These are phyloP conservation scores for Stenichneumon culpator DNA, from an alignment of 2,888 invertebrate genomes.

Conservation along the genomic window DNA sequence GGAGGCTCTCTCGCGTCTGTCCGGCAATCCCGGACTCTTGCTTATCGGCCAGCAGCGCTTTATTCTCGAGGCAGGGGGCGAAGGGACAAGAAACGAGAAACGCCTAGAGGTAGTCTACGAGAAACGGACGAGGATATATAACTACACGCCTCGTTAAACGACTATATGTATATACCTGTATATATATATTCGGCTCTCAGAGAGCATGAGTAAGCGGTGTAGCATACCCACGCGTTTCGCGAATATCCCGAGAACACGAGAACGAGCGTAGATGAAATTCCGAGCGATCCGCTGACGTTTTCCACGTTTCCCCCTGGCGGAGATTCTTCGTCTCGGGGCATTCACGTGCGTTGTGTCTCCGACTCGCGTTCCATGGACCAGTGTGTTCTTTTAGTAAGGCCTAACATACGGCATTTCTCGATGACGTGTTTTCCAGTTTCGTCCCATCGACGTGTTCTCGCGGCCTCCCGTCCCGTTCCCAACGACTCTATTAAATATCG, in stretches of 20 bases:
- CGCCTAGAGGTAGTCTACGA: constrained; percentile 34
- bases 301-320: constrained; percentile 43
- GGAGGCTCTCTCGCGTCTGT: constrained; percentile 11
- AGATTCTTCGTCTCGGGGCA: constrained; percentile 15
- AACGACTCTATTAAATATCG: not conserved
- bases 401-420: constrained; percentile 58
- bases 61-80: not conserved
- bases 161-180: not conserved
- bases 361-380: constrained; percentile 10
- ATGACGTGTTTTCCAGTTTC: constrained; percentile 51
- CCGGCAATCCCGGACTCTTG: constrained; percentile 51
- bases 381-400: constrained; percentile 46
- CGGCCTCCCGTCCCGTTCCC: not conserved
- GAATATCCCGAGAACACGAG: constrained; percentile 57
- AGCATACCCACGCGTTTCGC: constrained; percentile 65
- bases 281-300: constrained; percentile 57
- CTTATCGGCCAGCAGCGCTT: constrained; percentile 35
- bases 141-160: constrained; percentile 2
- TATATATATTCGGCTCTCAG: constrained; percentile 37
- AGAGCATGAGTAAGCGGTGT: constrained; percentile 63
- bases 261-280: constrained; percentile 62
- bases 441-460: not conserved
- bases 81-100: constrained; percentile 31
- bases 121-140: constrained; percentile 32
- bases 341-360: not conserved